Conservation (phyloP, 2,113 vertebrate species). For the Paratilapia polleni region DNA sequence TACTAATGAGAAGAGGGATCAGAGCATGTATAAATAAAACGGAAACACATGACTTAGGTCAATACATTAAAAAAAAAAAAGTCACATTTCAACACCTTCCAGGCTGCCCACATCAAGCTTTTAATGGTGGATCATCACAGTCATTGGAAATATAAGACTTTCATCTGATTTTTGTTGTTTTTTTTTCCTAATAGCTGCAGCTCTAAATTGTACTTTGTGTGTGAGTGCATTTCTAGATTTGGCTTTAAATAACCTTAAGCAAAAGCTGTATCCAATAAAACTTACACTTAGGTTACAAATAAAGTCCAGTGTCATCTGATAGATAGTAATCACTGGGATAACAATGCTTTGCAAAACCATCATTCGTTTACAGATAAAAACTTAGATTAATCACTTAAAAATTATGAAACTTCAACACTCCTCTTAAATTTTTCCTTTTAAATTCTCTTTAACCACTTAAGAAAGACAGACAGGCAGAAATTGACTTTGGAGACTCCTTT, state of each 20-base stretch:
- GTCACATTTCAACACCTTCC: not conserved
- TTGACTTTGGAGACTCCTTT: constrained; percentile 33
- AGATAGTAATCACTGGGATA: not conserved
- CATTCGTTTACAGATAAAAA: not conserved
- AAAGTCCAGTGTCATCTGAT: not conserved
- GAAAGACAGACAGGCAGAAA: constrained; percentile 4
- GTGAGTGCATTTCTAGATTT: not conserved
- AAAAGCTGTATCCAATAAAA: not conserved
- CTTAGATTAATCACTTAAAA: constrained; percentile 2
- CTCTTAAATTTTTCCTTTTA: not conserved
- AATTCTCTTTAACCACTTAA: not conserved
- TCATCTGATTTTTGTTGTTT: too few relatives aligned
- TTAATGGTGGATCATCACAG: not conserved
- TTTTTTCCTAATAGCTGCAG: not conserved
- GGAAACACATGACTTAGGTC: not conserved
- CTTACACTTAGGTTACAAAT: not conserved
- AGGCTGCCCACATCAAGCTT: not conserved
- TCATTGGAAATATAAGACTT: not conserved
- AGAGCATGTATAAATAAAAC: not conserved
- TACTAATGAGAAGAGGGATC: not conserved
- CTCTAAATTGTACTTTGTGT: not conserved
- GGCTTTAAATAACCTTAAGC: not conserved
- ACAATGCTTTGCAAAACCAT: not conserved
- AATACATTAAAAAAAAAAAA: not conserved
- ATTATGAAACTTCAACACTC: not conserved